phyloP scores from a whole-genome alignment of 1,140 invertebrate genomes.

The Amyelois transitella region DNA sequence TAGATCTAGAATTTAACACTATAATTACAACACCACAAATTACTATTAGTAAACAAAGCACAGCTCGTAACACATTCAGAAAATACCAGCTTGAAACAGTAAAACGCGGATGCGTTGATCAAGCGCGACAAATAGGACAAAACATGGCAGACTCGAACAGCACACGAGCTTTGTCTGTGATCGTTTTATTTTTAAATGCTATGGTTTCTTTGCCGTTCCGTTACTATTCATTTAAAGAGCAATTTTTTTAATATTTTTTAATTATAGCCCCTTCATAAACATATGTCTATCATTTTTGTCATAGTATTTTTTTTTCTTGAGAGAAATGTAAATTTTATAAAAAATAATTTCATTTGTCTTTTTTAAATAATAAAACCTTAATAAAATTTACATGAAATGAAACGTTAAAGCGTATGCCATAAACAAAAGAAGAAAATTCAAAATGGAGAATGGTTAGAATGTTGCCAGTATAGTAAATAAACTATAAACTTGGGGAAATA shows the following conservation, averaged over 20 bases:
- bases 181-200: constrained; percentile 56
- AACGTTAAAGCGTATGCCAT: constrained; percentile 22
- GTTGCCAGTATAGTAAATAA: background rate
- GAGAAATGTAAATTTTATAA: no score
- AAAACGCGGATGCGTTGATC: constrained; percentile 67
- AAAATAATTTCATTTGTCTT: no score
- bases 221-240: background rate
- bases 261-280: no score
- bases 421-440: constrained; percentile 21
- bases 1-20: constrained; percentile 40
- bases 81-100: constrained; percentile 61
- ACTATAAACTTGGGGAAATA: background rate
- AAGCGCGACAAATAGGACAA: constrained; percentile 75
- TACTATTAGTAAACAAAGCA: constrained; percentile 72
- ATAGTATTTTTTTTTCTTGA: no score
- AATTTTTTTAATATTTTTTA: background rate
- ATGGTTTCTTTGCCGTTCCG: constrained; percentile 36
- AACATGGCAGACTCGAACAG: constrained; percentile 74
- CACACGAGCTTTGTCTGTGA: constrained; percentile 66
- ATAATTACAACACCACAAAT: constrained; percentile 52
- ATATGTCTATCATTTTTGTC: no score
- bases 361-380: background rate
- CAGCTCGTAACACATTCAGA: constrained; percentile 65
- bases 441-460: background rate
- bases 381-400: constrained; percentile 22